Base-by-base conservation (phyloP, 2,113 vertebrate genomes). In the Theristicus caerulescens region DNA sequence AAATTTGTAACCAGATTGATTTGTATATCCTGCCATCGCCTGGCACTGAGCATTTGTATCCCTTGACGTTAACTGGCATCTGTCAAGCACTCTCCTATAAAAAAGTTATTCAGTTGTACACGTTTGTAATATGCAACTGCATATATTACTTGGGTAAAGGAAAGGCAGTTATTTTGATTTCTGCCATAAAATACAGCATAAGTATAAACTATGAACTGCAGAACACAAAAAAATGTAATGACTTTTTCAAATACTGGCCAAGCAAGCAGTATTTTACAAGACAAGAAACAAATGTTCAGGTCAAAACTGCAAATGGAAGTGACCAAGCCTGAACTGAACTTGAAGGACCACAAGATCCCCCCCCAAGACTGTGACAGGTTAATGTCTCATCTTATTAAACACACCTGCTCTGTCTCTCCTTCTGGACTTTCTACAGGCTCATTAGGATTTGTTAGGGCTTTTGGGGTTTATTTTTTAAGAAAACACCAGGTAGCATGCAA, bases 81-180 rank as follows among this genome's bases (percentile, higher is more conserved):
- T 95, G 86, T 93, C 95, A 97, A 85, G 74, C 66, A 29, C 57
- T 85, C 58, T 58, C 58, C 64, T 57, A 87, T 82, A 94, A 95
- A 90, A 91, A 95, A 79, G 70, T 85, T 95, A 73, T 69, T 91
- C 88, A 80, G 40, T 42, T 94, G 89, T 73, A 72, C 32, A 82
- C 13, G 1, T 86, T 80, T 87, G 62, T 85, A 80, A 80, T 87
- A 79, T 17, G 59, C 87, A 93, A 83, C 89, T 67, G 73, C 86
- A 94, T 72, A 80, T 65, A 95, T 93, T 94, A 76, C 66, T 94
- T 4, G 16, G 34, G 36, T 46, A 93, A 95, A 87, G 82, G 76
- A 90, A 94, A 95, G 58, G 81, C 89, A 91, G 58, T 82, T 94
- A 94, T 82, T 95, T 95, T 97, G 66, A 93, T 77, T 95, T 97